Percentiles rank a stretch among this genome's conserved stretches.
phyloP scores from a whole-genome alignment of 2,113 vertebrate species.

The Alethe diademata region DNA sequence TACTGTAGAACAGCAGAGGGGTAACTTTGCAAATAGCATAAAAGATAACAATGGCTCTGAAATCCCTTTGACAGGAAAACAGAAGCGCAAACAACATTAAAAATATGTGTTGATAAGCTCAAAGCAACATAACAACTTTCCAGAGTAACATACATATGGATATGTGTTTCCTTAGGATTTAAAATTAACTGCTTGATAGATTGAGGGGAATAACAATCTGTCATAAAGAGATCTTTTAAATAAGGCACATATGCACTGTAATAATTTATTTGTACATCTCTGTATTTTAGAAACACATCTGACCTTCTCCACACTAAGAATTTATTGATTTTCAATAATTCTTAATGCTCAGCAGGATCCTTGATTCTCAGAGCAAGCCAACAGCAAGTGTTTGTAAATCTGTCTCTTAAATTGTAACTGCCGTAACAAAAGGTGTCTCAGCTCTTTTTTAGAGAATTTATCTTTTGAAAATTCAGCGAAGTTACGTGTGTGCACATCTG shows the following conservation, averaged over 20 bases:
- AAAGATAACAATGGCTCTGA: slow-evolving; percentile 28
- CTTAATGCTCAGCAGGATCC: not conserved
- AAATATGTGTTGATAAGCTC: slow-evolving; percentile 31
- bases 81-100: slow-evolving; percentile 19
- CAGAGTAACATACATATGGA: slow-evolving; percentile 38
- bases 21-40: not conserved
- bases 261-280: slow-evolving; percentile 33
- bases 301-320: slow-evolving; percentile 34
- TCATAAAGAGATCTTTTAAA: slow-evolving; percentile 42
- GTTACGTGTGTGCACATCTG: not conserved
- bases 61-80: slow-evolving; percentile 7
- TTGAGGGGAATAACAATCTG: slow-evolving; percentile 35
- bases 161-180: slow-evolving; percentile 51
- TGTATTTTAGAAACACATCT: slow-evolving; percentile 36
- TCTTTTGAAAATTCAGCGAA: not conserved
- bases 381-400: slow-evolving; percentile 13
- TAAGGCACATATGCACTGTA: slow-evolving; percentile 26
- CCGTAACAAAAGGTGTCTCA: not conserved
- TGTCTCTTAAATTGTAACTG: not conserved
- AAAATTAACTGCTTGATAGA: slow-evolving; percentile 62
- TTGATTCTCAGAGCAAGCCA: not conserved
- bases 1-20: not conserved
- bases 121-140: slow-evolving; percentile 43
- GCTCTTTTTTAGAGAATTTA: not conserved
- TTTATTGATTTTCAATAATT: slow-evolving; percentile 48